Evolutionary conservation across 2,797 vertebrate genomes (phyloP).

Genomic region (Apogon talboti): DNA sequence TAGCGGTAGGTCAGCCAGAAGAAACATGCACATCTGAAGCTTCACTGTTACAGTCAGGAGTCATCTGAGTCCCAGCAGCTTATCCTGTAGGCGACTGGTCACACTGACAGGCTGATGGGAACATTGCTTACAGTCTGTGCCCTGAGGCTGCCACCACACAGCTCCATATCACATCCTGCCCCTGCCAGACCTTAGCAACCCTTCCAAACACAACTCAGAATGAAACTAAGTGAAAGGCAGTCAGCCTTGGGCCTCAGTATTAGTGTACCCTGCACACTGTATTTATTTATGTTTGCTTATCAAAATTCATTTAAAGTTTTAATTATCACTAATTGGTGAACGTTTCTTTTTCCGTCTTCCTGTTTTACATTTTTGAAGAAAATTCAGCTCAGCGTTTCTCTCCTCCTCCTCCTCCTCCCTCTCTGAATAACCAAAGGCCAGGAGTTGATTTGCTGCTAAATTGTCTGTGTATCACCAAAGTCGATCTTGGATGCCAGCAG

Average conservation of each 20-base stretch:
- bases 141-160: slow-evolving; percentile 37
- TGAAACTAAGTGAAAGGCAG: slow-evolving; percentile 7
- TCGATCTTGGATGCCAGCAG: slow-evolving; percentile 47
- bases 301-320: background rate
- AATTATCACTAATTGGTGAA: background rate
- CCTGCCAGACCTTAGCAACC: slow-evolving; percentile 30
- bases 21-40: background rate
- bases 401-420: background rate
- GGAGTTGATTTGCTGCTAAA: slow-evolving; percentile 30
- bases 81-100: slow-evolving; percentile 18
- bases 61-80: background rate
- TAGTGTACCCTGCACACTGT: background rate
- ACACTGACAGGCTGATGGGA: slow-evolving; percentile 31
- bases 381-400: background rate
- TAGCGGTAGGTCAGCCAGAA: background rate
- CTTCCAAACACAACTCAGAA: slow-evolving; percentile 13
- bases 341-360: background rate
- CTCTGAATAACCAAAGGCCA: slow-evolving; percentile 46
- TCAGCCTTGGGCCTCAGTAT: background rate
- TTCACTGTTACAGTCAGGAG: background rate
- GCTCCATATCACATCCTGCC: slow-evolving; percentile 23
- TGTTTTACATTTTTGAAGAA: background rate
- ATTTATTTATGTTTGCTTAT: background rate
- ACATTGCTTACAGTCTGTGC: slow-evolving; percentile 11
- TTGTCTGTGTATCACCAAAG: slow-evolving; percentile 40